A percentile compares a stretch with the other conserved stretches of the same genome.
phyloP scores from a whole-genome alignment of 2,797 vertebrate genomes.

The Tauraco hartlaubi region DNA sequence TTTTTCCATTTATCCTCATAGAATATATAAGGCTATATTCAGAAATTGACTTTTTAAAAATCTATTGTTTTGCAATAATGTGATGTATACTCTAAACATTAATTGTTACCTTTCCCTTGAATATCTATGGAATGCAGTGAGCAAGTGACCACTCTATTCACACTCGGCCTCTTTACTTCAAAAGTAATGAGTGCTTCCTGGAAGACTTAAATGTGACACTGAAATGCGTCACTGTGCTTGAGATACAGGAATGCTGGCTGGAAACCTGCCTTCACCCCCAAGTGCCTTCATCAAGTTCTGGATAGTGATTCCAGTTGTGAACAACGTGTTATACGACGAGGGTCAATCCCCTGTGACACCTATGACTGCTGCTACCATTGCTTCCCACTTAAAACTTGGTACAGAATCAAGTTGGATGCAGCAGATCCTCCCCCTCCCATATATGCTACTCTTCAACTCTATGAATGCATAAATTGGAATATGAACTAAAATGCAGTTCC shows the following conservation, averaged over 20 bases:
- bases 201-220: not conserved
- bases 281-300: not conserved
- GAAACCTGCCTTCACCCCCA: not conserved
- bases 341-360: not conserved
- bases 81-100: not conserved
- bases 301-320: not conserved
- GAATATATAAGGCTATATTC: not conserved
- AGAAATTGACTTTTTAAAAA: not conserved
- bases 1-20: not conserved
- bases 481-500: not conserved
- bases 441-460: not conserved
- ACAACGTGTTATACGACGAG: fast-evolving
- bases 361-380: not conserved
- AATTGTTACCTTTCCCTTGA: not conserved
- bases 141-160: not conserved
- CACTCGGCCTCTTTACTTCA: not conserved
- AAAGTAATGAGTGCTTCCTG: not conserved
- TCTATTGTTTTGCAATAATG: not conserved
- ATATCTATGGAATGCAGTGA: not conserved
- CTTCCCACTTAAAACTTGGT: not conserved
- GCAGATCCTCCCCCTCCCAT: not conserved
- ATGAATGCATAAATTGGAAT: not conserved
- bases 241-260: not conserved
- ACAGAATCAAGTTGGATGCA: not conserved
- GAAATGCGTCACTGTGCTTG: not conserved